These are phyloP conservation scores for Ophonus ardosiacus DNA, from an alignment of 2,888 invertebrate genomes.

Conservation along the genomic window DNA sequence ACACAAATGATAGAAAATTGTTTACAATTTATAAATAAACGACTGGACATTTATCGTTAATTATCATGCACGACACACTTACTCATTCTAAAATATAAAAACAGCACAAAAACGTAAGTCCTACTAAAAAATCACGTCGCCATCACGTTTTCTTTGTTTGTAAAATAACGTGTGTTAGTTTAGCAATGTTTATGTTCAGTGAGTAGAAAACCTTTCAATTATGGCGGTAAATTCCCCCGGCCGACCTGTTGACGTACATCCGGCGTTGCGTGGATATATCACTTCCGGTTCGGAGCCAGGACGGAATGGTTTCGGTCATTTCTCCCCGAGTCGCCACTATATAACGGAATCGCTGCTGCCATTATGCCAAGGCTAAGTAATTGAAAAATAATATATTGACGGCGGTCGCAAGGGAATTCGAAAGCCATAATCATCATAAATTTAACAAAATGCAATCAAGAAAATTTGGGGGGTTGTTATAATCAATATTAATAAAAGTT, in stretches of 20 bases:
- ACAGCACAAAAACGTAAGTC: too few species aligned
- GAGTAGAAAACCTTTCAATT: constrained; percentile 41
- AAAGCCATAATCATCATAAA: neutral
- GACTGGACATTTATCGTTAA: too few species aligned
- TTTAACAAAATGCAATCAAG: neutral
- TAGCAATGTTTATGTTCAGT: constrained; percentile 6
- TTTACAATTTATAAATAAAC: too few species aligned
- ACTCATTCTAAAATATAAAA: too few species aligned
- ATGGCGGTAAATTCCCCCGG: constrained; percentile 33
- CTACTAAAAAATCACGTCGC: too few species aligned
- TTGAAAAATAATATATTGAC: constrained; percentile 63
- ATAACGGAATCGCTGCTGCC: constrained; percentile 51
- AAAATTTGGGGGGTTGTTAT: too few species aligned
- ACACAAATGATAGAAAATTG: too few species aligned
- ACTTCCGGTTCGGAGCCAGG: constrained; percentile 47
- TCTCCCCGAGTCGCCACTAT: constrained; percentile 7
- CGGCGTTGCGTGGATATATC: constrained; percentile 54
- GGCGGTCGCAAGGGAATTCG: neutral
- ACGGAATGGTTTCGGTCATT: constrained; percentile 55
- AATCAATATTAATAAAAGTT: too few species aligned
- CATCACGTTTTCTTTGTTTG: neutral
- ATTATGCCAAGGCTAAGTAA: constrained; percentile 59
- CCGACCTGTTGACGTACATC: constrained; percentile 60
- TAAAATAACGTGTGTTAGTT: neutral
- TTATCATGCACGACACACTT: too few species aligned